phyloP scores from a whole-genome alignment of 2,888 invertebrate genomes.

The Euproctis similis region DNA sequence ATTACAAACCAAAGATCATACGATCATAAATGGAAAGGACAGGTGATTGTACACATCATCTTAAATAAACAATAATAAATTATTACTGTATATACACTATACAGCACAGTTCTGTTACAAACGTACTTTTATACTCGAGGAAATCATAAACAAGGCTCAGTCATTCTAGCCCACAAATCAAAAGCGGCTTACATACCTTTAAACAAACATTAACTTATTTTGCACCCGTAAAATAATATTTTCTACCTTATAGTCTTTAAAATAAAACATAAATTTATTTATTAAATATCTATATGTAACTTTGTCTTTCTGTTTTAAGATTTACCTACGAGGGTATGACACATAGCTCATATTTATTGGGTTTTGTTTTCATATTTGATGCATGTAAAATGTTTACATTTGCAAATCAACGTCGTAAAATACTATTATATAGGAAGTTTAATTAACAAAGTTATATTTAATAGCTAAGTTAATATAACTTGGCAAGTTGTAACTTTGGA shows the following conservation, averaged over 20 bases:
- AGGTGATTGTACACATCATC: slow-evolving; percentile 10
- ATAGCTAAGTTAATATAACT: too few species aligned
- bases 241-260: neutral
- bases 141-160: slow-evolving; percentile 61
- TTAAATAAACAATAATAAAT: slow-evolving; percentile 10
- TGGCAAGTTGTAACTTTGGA: too few species aligned
- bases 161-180: slow-evolving; percentile 59
- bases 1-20: neutral
- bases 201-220: slow-evolving; percentile 18
- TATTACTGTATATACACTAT: slow-evolving; percentile 22
- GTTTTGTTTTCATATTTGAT: slow-evolving; percentile 41
- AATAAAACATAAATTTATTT: slow-evolving; percentile 4
- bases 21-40: too few species aligned
- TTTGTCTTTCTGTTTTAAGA: slow-evolving; percentile 20
- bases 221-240: neutral
- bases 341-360: slow-evolving; percentile 51
- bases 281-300: neutral
- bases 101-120: slow-evolving; percentile 16
- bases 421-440: neutral
- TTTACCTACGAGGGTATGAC: slow-evolving; percentile 46
- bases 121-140: slow-evolving; percentile 36
- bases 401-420: too few species aligned
- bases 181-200: slow-evolving; percentile 50
- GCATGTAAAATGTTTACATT: slow-evolving; percentile 15
- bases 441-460: too few species aligned